phyloP scores from a whole-genome alignment of 2,797 vertebrate genomes.

The Poecilia wingei region DNA sequence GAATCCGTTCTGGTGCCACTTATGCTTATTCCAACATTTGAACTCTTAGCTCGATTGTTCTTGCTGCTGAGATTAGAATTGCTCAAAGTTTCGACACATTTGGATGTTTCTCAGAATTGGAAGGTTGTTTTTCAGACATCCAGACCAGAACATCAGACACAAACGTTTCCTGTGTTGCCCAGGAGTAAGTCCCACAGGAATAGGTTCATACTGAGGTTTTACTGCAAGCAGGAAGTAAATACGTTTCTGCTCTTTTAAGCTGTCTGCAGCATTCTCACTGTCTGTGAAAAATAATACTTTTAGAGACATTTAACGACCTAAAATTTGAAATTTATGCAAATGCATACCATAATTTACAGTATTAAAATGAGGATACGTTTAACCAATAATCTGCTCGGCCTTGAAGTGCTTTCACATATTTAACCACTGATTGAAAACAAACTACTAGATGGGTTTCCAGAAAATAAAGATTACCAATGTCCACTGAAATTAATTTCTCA shows the following conservation, averaged over 20 bases:
- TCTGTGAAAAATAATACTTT: neutral
- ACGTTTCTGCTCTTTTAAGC: neutral
- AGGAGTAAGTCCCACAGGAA: neutral
- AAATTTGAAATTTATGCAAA: neutral
- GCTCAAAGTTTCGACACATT: neutral
- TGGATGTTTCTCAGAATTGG: neutral
- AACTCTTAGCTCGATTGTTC: neutral
- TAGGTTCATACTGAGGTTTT: neutral
- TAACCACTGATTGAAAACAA: neutral
- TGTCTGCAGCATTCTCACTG: neutral
- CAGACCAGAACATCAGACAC: neutral
- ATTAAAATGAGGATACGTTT: neutral
- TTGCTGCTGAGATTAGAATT: neutral
- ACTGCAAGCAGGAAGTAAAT: neutral
- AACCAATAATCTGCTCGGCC: neutral
- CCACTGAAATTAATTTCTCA: neutral
- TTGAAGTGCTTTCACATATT: neutral
- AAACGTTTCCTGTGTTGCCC: neutral
- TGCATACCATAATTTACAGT: neutral
- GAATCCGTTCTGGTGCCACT: slow-evolving; percentile 7
- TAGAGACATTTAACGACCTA: neutral
- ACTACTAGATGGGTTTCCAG: neutral
- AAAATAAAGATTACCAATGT: neutral
- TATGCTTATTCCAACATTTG: slow-evolving; percentile 5
- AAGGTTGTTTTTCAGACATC: neutral